Conservation (phyloP, 2,888 invertebrate species). For the Venustoraphidia nigricollis region DNA sequence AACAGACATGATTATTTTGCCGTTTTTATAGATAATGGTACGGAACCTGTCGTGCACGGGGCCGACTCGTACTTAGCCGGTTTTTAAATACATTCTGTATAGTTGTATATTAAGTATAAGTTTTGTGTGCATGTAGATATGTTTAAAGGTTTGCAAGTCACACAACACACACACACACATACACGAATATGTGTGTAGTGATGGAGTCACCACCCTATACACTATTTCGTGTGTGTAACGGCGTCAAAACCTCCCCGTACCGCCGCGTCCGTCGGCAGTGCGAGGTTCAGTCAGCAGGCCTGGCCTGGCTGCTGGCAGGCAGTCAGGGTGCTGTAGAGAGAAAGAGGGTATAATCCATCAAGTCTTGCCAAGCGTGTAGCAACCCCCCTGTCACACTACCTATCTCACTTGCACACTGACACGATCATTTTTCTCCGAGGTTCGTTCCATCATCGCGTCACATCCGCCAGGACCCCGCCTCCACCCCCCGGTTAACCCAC, state of each 20-base stretch:
- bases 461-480: slow-evolving; percentile 39
- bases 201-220: not conserved
- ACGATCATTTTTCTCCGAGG: slow-evolving; percentile 8
- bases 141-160: too few relatives aligned
- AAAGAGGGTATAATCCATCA: slow-evolving; percentile 33
- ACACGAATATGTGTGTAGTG: not conserved
- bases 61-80: too few relatives aligned
- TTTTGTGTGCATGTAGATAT: too few relatives aligned
- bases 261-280: not conserved
- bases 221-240: not conserved
- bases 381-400: slow-evolving; percentile 8
- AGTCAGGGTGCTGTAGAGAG: slow-evolving; percentile 23
- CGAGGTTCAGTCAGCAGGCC: not conserved
- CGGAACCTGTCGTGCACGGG: too few relatives aligned
- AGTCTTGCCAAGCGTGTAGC: slow-evolving; percentile 21
- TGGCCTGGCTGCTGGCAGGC: slow-evolving; percentile 22
- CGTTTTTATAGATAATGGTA: too few relatives aligned
- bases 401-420: slow-evolving; percentile 9
- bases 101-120: too few relatives aligned
- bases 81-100: too few relatives aligned
- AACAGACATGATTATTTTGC: too few relatives aligned
- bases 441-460: slow-evolving; percentile 62
- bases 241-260: not conserved
- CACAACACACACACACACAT: not conserved
- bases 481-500: slow-evolving; percentile 36